Evolutionary conservation across 2,113 vertebrate species (phyloP).

Genomic region (Chitala chitala): DNA sequence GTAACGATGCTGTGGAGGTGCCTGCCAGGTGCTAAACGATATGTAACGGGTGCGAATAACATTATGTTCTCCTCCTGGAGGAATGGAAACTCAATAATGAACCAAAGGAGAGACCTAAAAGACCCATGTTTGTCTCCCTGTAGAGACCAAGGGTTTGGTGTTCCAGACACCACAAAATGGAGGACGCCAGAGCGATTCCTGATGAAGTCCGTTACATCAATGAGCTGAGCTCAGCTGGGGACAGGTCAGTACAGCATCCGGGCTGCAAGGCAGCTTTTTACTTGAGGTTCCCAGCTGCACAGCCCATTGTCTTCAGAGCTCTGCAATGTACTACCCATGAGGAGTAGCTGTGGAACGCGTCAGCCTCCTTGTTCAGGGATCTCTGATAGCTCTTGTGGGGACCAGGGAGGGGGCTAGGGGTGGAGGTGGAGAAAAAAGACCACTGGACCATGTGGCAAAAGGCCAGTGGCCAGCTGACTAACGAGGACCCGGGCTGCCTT

Average conservation of each 20-base stretch:
- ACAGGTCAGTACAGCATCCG: too few relatives aligned
- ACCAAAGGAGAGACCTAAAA: constrained; percentile 27
- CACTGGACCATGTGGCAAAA: constrained; percentile 4
- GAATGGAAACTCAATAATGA: constrained; percentile 39
- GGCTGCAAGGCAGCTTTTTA: neutral
- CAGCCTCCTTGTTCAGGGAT: neutral
- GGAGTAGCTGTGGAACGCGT: neutral
- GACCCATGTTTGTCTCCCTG: constrained; percentile 18
- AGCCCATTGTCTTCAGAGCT: neutral
- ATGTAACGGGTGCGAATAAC: constrained; percentile 33
- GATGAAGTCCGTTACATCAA: too few relatives aligned
- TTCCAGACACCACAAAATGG: too few relatives aligned
- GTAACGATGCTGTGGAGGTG: constrained; percentile 25
- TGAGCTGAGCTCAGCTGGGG: too few relatives aligned
- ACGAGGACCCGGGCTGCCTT: constrained; percentile 6
- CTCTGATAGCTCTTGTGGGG: neutral
- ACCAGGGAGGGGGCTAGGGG: neutral
- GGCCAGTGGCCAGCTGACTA: constrained; percentile 32
- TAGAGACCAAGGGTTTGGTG: too few relatives aligned
- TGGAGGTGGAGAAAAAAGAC: neutral
- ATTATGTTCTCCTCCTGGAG: constrained; percentile 36
- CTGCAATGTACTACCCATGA: too few relatives aligned
- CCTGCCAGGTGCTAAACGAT: constrained; percentile 27
- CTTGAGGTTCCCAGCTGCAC: neutral
- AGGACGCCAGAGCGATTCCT: too few relatives aligned